Conservation (phyloP, 2,797 vertebrate genomes). For the Chaetophractus vellerosus region DNA sequence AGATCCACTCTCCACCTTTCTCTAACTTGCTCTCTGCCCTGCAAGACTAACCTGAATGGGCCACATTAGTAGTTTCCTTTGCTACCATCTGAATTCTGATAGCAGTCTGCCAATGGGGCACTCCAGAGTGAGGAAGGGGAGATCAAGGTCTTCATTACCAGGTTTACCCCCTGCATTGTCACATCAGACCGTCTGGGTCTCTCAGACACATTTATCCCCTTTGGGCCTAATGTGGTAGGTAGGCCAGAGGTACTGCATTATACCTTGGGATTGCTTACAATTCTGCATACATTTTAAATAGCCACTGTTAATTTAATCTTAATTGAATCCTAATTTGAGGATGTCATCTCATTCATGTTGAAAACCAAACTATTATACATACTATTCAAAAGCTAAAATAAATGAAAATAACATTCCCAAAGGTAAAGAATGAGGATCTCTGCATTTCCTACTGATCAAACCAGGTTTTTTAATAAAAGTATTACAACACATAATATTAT, state of each 20-base stretch:
- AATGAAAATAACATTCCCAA: background rate
- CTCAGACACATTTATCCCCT: background rate
- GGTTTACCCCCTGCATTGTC: background rate
- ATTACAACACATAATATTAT: background rate
- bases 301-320: background rate
- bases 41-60: background rate
- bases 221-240: background rate
- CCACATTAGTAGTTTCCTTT: background rate
- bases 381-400: conserved; percentile 44
- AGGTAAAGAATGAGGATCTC: background rate
- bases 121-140: background rate
- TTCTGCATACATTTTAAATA: background rate
- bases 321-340: background rate
- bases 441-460: background rate
- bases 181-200: background rate
- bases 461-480: background rate
- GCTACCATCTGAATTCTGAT: background rate
- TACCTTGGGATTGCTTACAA: background rate
- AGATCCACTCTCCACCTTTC: background rate
- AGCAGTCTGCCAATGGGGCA: background rate
- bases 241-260: background rate
- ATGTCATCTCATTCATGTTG: background rate
- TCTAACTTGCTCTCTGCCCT: background rate
- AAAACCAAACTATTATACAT: background rate
- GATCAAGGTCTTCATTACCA: background rate